Evolutionary conservation across 2,888 invertebrate species (phyloP), one percentile per base, ranked within the genome.

Genomic region (Empis stercorea): DNA sequence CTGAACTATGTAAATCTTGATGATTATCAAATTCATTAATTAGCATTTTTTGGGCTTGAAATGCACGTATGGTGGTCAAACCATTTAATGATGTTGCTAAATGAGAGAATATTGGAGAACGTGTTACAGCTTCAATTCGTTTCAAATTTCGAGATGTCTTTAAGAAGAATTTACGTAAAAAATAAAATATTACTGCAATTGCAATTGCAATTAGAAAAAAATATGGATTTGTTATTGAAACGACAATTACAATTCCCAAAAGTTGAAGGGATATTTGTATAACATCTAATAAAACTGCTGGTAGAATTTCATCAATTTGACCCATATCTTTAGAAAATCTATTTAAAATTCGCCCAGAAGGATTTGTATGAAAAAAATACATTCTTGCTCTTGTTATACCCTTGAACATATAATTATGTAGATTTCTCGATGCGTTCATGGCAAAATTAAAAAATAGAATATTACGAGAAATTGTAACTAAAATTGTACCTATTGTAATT

Each of bases 21-120:
- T 86, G 84, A 54, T 77, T 76, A 58, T 88, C 88, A 58, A 91
- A 89, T 64, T 88, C 87, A 30, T 76, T 71, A 41, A 80, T 79
- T 39, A 95, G 79, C 17, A 84, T 78, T 45, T 79, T 75, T 62
- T 91, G 84, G 0, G 88, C 88, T 7, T 80, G 79, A 62, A 88
- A 93, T 0, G 94, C 88, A 46, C 96, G 76, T 42, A 97, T 93
- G 0, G 94, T 94, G 0, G 89, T 80, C 51, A 97, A 73, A 1
- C 96, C 96, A 64, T 87, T 85, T 6, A 97, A 72, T 0, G 91
- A 82, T 23, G 93, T 87, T 61, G 84, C 88, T 58, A 96, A 71
- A 62, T 95, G 94, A 3, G 87, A 86, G 71, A 93, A 96, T n/a
- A 97, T 88, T 0, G 96, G 96, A 58, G 93, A 93, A 50, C 93